Conservation (phyloP, 2,797 vertebrate genomes). For the Neopelma chrysocephalum region DNA sequence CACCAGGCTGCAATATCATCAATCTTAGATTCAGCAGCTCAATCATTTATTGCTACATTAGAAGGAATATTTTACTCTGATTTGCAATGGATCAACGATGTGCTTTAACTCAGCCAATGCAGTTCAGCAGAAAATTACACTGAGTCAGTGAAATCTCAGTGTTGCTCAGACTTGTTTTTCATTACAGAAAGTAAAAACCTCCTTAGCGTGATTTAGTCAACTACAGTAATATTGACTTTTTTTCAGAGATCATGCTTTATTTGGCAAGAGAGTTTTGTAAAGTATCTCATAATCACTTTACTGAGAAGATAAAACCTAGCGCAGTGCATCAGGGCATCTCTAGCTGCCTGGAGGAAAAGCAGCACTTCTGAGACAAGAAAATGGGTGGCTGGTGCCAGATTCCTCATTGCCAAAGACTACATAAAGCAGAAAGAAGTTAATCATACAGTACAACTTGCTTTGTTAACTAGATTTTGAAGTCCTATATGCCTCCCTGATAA, state of each 20-base stretch:
- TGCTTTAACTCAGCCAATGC: neutral
- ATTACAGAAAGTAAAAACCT: neutral
- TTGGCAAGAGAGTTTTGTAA: neutral
- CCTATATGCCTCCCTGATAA: neutral
- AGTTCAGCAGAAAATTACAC: neutral
- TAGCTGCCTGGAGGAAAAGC: neutral
- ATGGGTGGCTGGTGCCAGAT: neutral
- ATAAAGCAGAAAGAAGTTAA: neutral
- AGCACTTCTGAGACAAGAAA: neutral
- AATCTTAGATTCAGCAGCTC: neutral
- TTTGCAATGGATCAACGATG: neutral
- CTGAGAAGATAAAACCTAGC: neutral
- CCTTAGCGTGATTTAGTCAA: neutral
- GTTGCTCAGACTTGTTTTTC: neutral
- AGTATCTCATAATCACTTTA: neutral
- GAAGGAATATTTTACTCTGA: neutral
- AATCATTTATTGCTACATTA: neutral
- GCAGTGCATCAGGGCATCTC: neutral
- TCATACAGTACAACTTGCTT: neutral
- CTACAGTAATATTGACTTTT: neutral
- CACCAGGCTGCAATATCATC: neutral
- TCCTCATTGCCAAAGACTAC: neutral
- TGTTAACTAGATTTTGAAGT: neutral
- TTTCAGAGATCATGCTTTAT: neutral
- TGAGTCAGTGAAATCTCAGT: neutral